Base-by-base conservation (phyloP, 2,113 vertebrate species). In the Herpetotheres cachinnans region DNA sequence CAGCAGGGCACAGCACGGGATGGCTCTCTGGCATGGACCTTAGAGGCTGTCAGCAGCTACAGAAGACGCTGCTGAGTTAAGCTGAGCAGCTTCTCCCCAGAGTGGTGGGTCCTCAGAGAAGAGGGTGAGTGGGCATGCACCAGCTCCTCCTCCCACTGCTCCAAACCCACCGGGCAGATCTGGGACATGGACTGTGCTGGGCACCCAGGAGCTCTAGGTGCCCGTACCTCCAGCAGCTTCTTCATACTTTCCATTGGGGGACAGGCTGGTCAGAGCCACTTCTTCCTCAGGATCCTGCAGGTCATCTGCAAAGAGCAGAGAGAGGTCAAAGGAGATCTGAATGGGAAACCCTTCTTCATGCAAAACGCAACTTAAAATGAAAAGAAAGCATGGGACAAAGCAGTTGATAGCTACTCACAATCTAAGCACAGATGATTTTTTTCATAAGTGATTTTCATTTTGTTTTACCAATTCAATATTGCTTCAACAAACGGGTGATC, bases 211-310 rank as follows among this genome's bases (percentile, higher is more conserved):
- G 66, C 46, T 88, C 70, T 97, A 96, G 61, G 94, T 86, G 71
- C 65, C 86, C 0, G 5, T 10, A 5, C 19, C 67, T 86, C 67
- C 82, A 46, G 76, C 44, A 22, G 63, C 72, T 55, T 96, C 97
- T 72, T 98, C 97, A 0, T 88, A 98, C 76, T 94, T 97, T 81
- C 98, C 97, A 1, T 93, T 98, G 62, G 93, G 95, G 38, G 93
- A 69, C 10, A 98, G 34, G 32, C 91, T 89, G 22, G 97, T 97
- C 84, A 98, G 96, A 20, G 97, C 97, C 82, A 98, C 63, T 62
- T 95, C 97, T 71, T 98, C 98, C 62, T 98, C 96, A 0, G 86
- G 46, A 42, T 97, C 87, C 83, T 84, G 96, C 19, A 44, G 34
- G 50, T 62, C 25, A 66, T 36, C 98, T 98, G 79, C 44, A 92